Evolutionary conservation across 1,140 invertebrate species (phyloP).

Genomic region (Trachelipus rathkii): DNA sequence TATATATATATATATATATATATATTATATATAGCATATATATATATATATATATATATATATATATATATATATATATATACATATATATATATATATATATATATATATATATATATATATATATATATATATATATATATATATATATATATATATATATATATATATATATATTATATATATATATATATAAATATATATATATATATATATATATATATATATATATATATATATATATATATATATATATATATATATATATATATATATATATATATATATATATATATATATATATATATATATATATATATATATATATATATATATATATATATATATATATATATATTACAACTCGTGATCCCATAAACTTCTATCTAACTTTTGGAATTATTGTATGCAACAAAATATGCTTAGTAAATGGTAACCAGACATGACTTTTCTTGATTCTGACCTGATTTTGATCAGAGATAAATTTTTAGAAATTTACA

Average conservation of each 20-base stretch:
- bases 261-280: conserved; percentile 22
- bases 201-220: conserved; percentile 22
- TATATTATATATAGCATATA: too few relatives aligned
- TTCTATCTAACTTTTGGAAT: too few relatives aligned
- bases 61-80: too few relatives aligned
- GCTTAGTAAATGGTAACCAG: too few relatives aligned
- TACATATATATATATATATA: neutral
- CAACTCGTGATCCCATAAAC: too few relatives aligned
- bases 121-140: conserved; percentile 7
- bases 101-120: neutral
- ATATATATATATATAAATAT: conserved; percentile 17
- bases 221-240: neutral
- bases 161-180: conserved; percentile 1
- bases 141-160: neutral
- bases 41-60: too few relatives aligned
- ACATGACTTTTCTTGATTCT: too few relatives aligned
- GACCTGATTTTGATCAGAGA: too few relatives aligned
- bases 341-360: conserved; percentile 7
- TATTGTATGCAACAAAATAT: too few relatives aligned
- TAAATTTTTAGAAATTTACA: neutral
- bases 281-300: neutral
- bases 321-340: neutral
- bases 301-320: neutral
- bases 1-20: too few relatives aligned
- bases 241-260: conserved; percentile 18